Percentiles rank a stretch among this genome's conserved stretches.
phyloP scores from a whole-genome alignment of 2,888 invertebrate species.

The Metalampra italica region DNA sequence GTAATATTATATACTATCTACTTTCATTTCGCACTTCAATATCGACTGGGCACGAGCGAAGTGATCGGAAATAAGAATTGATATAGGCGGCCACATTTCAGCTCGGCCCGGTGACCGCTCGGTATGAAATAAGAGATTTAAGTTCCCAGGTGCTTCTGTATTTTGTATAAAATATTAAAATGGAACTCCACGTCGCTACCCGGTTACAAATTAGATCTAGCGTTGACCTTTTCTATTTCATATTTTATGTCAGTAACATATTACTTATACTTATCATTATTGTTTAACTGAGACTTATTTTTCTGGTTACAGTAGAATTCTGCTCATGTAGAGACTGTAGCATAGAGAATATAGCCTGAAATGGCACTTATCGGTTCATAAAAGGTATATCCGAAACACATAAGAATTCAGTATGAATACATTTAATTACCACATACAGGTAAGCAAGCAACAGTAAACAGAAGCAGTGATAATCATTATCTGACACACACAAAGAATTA shows the following conservation, averaged over 20 bases:
- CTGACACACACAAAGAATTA: too few relatives aligned
- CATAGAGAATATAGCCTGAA: too few relatives aligned
- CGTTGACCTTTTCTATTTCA: conserved; percentile 44
- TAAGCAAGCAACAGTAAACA: too few relatives aligned
- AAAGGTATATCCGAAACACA: background rate
- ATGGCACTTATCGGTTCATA: background rate
- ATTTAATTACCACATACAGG: too few relatives aligned
- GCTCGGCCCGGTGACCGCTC: conserved; percentile 17
- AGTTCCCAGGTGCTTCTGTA: conserved; percentile 52
- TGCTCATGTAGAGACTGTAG: too few relatives aligned
- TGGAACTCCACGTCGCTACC: conserved; percentile 36
- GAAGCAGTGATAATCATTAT: too few relatives aligned
- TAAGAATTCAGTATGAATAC: too few relatives aligned
- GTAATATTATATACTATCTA: background rate
- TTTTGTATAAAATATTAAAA: conserved; percentile 62
- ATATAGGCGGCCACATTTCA: conserved; percentile 27
- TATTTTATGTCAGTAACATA: background rate
- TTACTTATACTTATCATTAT: too few relatives aligned
- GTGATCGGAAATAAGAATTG: conserved; percentile 15
- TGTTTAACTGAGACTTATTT: too few relatives aligned
- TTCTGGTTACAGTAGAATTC: too few relatives aligned
- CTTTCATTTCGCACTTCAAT: background rate
- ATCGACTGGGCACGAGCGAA: background rate
- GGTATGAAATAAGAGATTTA: conserved; percentile 47
- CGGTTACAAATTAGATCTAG: conserved; percentile 52